Conservation (phyloP, 2,797 vertebrate species). For the Danio choprae region DNA sequence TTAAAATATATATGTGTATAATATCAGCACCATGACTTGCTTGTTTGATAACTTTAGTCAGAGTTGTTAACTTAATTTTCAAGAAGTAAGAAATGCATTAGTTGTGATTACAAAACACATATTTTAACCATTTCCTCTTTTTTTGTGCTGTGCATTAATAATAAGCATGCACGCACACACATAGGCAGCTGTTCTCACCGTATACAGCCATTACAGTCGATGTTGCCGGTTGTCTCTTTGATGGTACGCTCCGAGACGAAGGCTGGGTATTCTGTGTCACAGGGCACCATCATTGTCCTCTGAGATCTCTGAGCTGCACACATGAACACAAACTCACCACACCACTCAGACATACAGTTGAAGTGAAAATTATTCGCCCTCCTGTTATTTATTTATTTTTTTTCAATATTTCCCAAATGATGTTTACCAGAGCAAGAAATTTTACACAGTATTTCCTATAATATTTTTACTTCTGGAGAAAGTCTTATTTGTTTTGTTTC, state of each 20-base stretch:
- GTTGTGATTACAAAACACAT: not conserved
- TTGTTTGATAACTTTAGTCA: not conserved
- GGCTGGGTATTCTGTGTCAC: slow-evolving; percentile 97
- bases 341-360: not conserved
- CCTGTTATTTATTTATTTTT: too few species aligned
- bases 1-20: not conserved
- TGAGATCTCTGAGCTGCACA: slow-evolving; percentile 83
- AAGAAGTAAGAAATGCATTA: not conserved
- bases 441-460: too few species aligned
- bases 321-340: not conserved
- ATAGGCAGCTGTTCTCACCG: slow-evolving; percentile 43
- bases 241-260: slow-evolving; percentile 98
- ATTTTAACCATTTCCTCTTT: not conserved
- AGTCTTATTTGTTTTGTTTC: too few species aligned
- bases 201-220: slow-evolving; percentile 90
- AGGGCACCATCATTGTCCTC: slow-evolving; percentile 92
- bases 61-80: not conserved
- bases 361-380: too few species aligned
- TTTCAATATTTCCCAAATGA: too few species aligned
- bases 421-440: too few species aligned
- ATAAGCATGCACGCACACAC: not conserved
- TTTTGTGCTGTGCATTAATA: not conserved
- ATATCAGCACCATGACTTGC: too few species aligned
- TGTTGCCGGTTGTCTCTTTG: slow-evolving; percentile 95
- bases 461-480: too few species aligned